Base-by-base conservation (phyloP, 2,888 invertebrate genomes). In the Harpalus rufipes region DNA sequence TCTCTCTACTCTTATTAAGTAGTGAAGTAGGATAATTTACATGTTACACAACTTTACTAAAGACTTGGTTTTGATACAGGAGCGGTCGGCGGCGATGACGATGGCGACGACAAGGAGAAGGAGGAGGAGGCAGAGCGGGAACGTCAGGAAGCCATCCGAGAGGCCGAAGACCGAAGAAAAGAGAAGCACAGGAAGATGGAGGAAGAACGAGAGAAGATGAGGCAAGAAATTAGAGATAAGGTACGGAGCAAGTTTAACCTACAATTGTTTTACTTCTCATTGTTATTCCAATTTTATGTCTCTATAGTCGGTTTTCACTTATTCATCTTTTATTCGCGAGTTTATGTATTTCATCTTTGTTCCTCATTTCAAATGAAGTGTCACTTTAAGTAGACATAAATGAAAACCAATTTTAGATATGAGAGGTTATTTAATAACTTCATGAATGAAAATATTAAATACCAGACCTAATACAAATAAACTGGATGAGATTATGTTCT, bases 161-260 rank as follows among this genome's bases (percentile, higher is more conserved):
- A 99, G 92, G 98, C 98, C 85, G 99, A 99, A 92, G 99, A 99
- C 89, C 94, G 98, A 89, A 95, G 99, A 92, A 98, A 99, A 94
- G 99, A 99, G 93, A 99, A 99, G 92, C 99, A 99, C 92, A 95
- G 99, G 90, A 99, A 99, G 93, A 98, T 99, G 98, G 99, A 99
- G 92, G 98, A 97, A 90, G 99, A 99, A 92, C 93, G 99, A 88
- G 99, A 99, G 93, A 97, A 97, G 93, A 98, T 99, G 98, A 94
- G 99, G 91, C 98, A 99, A 93, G 98, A 98, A 92, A 99, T 99
- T 92, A 95, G 99, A 92, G 98, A 99, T 93, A 99, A 99, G 97
- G 99, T 99, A 91, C 91, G 93, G 68, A 84, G 32, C 59, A 32
- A 18, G 18, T 76, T 76, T 76, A 32, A 32, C 32, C 32, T 32